Evolutionary conservation across 37 sponge, comb jelly and placozoan genomes (phyloP).

Genomic region (Oscarella lobularis): DNA sequence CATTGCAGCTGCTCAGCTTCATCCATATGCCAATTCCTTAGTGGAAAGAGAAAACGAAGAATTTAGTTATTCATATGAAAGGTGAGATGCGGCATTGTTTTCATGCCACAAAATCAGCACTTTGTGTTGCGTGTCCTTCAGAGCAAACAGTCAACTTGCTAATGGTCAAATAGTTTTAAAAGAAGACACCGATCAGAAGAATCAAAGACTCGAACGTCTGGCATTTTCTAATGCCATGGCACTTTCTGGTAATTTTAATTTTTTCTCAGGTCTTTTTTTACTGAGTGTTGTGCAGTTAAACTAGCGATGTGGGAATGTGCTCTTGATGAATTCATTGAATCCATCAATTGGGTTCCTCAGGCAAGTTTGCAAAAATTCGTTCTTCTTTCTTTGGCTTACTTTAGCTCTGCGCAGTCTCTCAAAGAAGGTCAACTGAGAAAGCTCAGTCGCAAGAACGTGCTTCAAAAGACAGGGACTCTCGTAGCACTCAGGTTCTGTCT

Average conservation of each 20-base stretch:
- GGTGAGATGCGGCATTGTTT: too few species aligned
- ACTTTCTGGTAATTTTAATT: background rate
- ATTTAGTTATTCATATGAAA: too few species aligned
- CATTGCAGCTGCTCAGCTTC: too few species aligned
- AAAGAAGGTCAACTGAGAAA: background rate
- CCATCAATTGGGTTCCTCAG: background rate
- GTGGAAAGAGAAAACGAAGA: too few species aligned
- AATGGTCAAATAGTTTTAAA: too few species aligned
- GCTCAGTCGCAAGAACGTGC: background rate
- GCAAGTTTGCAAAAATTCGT: background rate
- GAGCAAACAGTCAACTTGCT: too few species aligned
- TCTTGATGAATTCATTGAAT: background rate
- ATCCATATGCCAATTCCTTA: too few species aligned
- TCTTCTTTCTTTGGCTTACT: background rate
- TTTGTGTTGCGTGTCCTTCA: too few species aligned
- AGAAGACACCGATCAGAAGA: too few species aligned
- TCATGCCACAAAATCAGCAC: too few species aligned
- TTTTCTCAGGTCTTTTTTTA: background rate
- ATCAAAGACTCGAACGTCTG: too few species aligned
- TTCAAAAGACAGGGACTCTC: background rate
- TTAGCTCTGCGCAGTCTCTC: background rate
- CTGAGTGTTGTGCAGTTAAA: background rate
- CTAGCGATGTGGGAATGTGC: background rate
- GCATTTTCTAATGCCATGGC: background rate
- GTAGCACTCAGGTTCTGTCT: background rate